phyloP scores from a whole-genome alignment of 2,113 vertebrate genomes.

The Gyps fulvus region DNA sequence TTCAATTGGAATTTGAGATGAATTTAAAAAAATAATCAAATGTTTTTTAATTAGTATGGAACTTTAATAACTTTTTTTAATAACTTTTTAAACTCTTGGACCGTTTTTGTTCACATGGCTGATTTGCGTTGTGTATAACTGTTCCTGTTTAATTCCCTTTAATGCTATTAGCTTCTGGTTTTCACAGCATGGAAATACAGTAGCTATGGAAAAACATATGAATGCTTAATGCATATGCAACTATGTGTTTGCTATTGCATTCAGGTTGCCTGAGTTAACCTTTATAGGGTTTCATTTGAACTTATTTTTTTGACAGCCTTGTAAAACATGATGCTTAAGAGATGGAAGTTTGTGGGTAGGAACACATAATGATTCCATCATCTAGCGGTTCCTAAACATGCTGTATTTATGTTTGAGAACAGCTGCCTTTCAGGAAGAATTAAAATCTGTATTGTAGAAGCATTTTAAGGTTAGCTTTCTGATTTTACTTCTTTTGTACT shows the following conservation, averaged over 20 bases:
- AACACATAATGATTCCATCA: not conserved
- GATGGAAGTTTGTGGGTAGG: not conserved
- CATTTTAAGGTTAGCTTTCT: no score
- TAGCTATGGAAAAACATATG: not conserved
- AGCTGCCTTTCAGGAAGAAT: not conserved
- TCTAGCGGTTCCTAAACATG: not conserved
- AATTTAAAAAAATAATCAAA: not conserved
- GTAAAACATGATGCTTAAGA: not conserved
- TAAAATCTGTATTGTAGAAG: not conserved
- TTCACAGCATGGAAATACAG: not conserved
- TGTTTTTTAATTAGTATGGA: not conserved
- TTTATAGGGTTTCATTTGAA: not conserved
- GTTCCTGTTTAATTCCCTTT: not conserved
- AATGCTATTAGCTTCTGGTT: not conserved
- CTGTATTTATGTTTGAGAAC: not conserved
- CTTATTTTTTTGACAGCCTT: not conserved
- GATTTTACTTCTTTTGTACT: not conserved
- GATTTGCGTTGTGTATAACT: not conserved
- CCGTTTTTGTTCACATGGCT: not conserved
- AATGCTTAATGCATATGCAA: not conserved
- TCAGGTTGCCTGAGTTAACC: not conserved
- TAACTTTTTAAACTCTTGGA: no score
- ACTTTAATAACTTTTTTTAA: not conserved
- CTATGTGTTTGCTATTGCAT: not conserved
- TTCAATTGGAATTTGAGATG: not conserved